A percentile compares a stretch with the other conserved stretches of the same genome.
Evolutionary conservation across 2,113 vertebrate species (phyloP).

Genomic region (Neodon shergylaensis): DNA sequence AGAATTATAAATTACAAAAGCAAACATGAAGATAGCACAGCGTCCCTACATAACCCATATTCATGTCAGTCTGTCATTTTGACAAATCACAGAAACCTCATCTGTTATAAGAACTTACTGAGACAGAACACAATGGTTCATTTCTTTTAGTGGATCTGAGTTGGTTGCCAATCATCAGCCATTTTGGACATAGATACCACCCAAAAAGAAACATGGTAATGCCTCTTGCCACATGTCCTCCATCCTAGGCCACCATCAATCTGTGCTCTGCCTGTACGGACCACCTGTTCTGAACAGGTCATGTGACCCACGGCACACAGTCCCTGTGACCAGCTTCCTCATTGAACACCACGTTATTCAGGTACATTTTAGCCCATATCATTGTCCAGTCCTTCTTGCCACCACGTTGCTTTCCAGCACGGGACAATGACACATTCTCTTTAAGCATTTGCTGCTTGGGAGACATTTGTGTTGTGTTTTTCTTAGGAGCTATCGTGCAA

Average conservation of each 20-base stretch:
- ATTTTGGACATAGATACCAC: background rate
- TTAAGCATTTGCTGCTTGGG: background rate
- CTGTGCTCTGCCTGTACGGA: background rate
- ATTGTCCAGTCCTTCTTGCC: background rate
- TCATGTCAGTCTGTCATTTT: background rate
- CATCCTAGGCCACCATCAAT: background rate
- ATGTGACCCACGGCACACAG: rapidly evolving
- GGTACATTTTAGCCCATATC: rapidly evolving
- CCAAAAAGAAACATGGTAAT: background rate
- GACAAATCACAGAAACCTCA: background rate
- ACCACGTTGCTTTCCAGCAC: too few species aligned
- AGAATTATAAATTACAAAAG: background rate
- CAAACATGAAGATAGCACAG: background rate
- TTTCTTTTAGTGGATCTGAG: background rate
- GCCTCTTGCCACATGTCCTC: background rate
- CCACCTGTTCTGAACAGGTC: background rate
- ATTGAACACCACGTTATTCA: background rate
- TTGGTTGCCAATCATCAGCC: rapidly evolving
- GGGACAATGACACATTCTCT: background rate
- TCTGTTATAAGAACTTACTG: background rate
- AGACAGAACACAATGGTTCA: rapidly evolving
- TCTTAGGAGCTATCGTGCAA: rapidly evolving
- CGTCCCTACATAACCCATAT: background rate
- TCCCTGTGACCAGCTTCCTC: background rate
- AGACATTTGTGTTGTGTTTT: background rate